Evolutionary conservation across 2,113 vertebrate species (phyloP), one percentile per base, ranked within the genome.

Genomic region (Regulus satrapa): DNA sequence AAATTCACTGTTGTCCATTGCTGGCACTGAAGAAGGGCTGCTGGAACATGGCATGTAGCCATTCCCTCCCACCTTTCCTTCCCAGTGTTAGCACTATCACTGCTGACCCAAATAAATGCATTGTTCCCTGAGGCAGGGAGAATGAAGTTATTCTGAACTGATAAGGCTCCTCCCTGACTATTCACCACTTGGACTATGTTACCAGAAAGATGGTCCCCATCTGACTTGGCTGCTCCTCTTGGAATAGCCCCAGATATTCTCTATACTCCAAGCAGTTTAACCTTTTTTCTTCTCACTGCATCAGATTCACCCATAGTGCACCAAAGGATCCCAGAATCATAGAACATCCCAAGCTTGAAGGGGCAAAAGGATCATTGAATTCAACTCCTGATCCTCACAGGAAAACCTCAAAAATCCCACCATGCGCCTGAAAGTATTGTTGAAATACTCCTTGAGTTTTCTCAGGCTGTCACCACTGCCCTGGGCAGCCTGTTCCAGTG

Each of bases 191-290:
- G 92, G 94, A 91, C 54, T 80, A 32, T 0, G 1, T 81, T 72
- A 89, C 75, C 72, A 94, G 61, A 86, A 97, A 91, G 83, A 95
- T 95, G 83, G 89, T 94, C 86, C 86, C 48, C 94, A 95, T 97
- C 89, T 92, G 94, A 88, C 86, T 95, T 95, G 94, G 94, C 94
- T 75, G 72, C 15, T 95, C 64, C 51, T 95, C 73, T 77, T 95
- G 92, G 92, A 95, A 92, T 38, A 91, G 79, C 20, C 59, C 73
- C 94, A 94, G 75, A 46, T 77, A 51, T 85, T 90, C 71, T 76
- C 85, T 54, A 3, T 31, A 29, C 32, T 95, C 75, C 43, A 31
- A 75, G 48, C 1, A 91, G 51, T 92, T 80, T 78, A 92, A 91
- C 46, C 21, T 34, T 36, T 91, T 94, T 86, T 25, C 61, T 81